Base-by-base conservation (phyloP, 2,888 invertebrate species). In the Acholoe squamosa region DNA sequence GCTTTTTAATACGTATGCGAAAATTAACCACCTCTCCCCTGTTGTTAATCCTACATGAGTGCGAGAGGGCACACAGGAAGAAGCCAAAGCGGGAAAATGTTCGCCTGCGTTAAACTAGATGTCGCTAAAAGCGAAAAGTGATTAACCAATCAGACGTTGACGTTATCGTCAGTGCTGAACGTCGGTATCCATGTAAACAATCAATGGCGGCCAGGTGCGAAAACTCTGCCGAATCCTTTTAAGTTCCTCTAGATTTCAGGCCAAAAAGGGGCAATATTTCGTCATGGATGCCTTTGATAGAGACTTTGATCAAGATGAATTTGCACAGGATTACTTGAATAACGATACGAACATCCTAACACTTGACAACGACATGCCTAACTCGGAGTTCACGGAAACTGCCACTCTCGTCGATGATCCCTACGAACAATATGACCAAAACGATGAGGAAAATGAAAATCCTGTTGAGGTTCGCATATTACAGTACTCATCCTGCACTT, bases 171-270 rank as follows among this genome's bases (percentile, higher is more conserved):
- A 22, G 16, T 84, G 84, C 84, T 22, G 84, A n/a, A 22, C 43
- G 28, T 22, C 84, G 33, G 84, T 84, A 84, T 84, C 84, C 84
- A 84, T 34, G 84, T 84, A 84, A 84, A 84, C 84, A 84, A 84
- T 84, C 51, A 84, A 84, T 84, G 84, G 84, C 84, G 84, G 84
- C 19, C 84, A 7, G 19, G 3, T 1, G 43, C 31, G 28, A 25
- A 25, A 28, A 71, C 5, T 28, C 14, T 71, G 31, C 14, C 16
- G 7, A 28, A 28, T 28, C 25, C 25, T 71, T 28, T 14, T 71
- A 28, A 28, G 25, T n/a, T 28, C 28, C 25, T 71, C 5, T 10
- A 43, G 34, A 51, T 16, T 43, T 33, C 19, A 22, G 34, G 22
- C 25, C n/a, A 19, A 84, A 5, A 25, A 14, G 0, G 1, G 5